These are phyloP conservation scores for Tragelaphus oryx DNA, from an alignment of 2,797 vertebrate genomes.

Conservation along the genomic window DNA sequence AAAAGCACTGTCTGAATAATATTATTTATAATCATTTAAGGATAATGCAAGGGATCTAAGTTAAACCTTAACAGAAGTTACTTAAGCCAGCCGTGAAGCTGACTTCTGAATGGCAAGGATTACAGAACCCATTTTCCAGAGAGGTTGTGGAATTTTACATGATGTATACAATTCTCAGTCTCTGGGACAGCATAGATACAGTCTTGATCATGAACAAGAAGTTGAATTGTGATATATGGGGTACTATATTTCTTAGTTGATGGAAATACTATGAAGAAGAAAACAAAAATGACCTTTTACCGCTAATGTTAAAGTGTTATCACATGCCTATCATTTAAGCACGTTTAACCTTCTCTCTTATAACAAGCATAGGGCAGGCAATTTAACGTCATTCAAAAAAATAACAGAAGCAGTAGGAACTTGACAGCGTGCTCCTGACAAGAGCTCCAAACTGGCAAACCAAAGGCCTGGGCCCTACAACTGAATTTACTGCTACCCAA, in stretches of 20 bases:
- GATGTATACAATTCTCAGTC: not conserved
- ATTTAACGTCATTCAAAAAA: not conserved
- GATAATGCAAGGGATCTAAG: not conserved
- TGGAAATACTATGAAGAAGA: not conserved
- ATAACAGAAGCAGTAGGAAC: not conserved
- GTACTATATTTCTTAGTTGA: not conserved
- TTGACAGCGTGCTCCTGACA: not conserved
- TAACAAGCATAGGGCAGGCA: not conserved
- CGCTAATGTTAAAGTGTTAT: not conserved
- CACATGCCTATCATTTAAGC: not conserved
- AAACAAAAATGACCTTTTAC: slow-evolving; percentile 29
- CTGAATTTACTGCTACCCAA: not conserved
- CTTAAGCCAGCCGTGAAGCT: not conserved
- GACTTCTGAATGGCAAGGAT: not conserved
- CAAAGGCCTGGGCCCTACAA: no score
- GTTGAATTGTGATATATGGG: not conserved
- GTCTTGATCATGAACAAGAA: not conserved
- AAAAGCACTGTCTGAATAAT: not conserved
- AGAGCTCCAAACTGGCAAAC: not conserved
- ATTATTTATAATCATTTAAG: not conserved
- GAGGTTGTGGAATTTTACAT: not conserved
- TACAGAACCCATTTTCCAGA: not conserved
- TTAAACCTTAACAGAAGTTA: not conserved
- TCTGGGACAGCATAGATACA: not conserved
- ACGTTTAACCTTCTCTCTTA: not conserved